phyloP scores from a whole-genome alignment of 1,140 invertebrate species.

The Platyscapa corneri region DNA sequence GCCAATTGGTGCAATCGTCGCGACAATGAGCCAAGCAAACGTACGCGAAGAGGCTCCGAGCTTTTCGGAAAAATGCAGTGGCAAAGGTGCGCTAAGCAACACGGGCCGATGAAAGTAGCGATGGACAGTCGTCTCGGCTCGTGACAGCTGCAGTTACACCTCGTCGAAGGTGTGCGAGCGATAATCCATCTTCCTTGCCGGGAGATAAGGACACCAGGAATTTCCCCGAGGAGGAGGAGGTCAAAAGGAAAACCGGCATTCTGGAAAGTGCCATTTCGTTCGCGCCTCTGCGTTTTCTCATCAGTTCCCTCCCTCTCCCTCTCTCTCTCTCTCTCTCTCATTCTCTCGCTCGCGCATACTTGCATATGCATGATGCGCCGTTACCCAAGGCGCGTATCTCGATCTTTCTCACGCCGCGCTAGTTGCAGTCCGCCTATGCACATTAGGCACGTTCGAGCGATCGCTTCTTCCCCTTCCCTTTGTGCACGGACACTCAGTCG shows the following conservation, averaged over 20 bases:
- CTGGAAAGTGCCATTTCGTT: neutral
- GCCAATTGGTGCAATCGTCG: too few relatives aligned
- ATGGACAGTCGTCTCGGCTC: too few relatives aligned
- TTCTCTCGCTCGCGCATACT: neutral
- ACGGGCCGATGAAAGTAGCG: too few relatives aligned
- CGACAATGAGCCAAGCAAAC: too few relatives aligned
- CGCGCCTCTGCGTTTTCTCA: too few relatives aligned
- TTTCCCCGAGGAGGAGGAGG: neutral
- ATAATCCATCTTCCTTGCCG: neutral
- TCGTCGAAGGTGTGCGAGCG: neutral
- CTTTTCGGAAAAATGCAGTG: too few relatives aligned
- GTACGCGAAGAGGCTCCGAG: too few relatives aligned
- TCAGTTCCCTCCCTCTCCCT: too few relatives aligned
- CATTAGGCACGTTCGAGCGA: conserved; percentile 28
- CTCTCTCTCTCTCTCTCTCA: neutral
- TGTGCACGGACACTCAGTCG: neutral
- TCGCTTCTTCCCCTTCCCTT: neutral
- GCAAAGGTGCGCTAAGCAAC: too few relatives aligned
- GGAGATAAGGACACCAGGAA: neutral
- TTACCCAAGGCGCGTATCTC: neutral
- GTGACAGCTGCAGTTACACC: neutral
- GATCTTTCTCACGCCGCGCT: conserved; percentile 18
- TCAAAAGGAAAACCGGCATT: neutral
- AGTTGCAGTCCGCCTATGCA: neutral
- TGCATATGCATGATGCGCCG: conserved; percentile 19